Evolutionary conservation across 1,140 invertebrate genomes (phyloP).

Genomic region (Helicoverpa armigera): DNA sequence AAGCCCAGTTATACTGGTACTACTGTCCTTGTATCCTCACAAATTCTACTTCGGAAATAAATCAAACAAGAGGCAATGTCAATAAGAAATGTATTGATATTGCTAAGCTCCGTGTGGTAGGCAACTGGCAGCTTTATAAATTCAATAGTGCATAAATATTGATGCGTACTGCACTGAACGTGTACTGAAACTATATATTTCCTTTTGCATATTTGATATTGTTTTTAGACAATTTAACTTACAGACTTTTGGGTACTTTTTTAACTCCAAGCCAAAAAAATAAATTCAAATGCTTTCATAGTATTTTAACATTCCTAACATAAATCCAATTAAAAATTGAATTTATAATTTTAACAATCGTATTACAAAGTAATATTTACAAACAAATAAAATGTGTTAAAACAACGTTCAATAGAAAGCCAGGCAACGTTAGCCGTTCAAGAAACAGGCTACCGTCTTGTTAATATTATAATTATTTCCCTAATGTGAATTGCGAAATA

Average conservation of each 20-base stretch:
- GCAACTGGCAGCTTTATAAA: background rate
- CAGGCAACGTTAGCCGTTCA: background rate
- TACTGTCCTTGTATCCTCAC: background rate
- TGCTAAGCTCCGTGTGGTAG: background rate
- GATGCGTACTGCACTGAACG: background rate
- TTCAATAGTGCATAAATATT: slow-evolving; percentile 28
- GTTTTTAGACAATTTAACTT: background rate
- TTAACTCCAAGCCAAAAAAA: no score
- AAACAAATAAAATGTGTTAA: slow-evolving; percentile 1
- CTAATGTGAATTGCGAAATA: slow-evolving; percentile 51
- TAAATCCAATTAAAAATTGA: background rate
- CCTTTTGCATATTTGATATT: background rate
- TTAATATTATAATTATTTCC: slow-evolving; percentile 51
- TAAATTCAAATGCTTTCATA: no score
- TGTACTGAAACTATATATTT: slow-evolving; percentile 12
- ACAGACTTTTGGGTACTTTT: no score
- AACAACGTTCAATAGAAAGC: slow-evolving; percentile 15
- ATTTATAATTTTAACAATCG: background rate
- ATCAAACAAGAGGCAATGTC: slow-evolving; percentile 3
- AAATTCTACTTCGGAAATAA: background rate
- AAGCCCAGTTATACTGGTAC: no score
- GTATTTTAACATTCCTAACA: no score
- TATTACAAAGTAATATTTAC: background rate
- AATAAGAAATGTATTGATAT: slow-evolving; percentile 16
- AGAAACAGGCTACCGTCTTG: slow-evolving; percentile 34